Evolutionary conservation across 2,797 vertebrate species (phyloP), one percentile per base, ranked within the genome.

Genomic region (Nothura maculosa): DNA sequence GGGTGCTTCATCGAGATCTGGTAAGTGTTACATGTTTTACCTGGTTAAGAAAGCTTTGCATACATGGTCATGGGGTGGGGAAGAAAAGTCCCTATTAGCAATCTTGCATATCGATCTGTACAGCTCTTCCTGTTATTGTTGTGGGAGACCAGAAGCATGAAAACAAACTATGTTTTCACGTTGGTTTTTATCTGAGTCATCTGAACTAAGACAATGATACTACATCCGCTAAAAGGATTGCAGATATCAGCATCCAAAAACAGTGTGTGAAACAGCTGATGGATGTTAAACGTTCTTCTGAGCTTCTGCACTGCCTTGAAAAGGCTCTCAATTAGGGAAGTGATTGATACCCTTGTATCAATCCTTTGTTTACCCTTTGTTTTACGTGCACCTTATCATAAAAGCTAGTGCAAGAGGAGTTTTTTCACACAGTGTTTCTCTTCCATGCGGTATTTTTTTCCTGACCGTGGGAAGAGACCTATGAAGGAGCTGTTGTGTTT

Each of bases 1-100:
- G 98, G 98, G 98, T 98, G 96, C 98, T 98, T 95, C 98, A 98
- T 93, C 98, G 98, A 96, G 98, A 98, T 81, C 96, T 98, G 96
- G 98, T 98, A 95, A 97, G 98, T 95, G 48, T 28, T 77, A 12
- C 48, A 4, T 38, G 22, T 83, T 38, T 81, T 58, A 90, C 87
- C 78, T 96, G 88, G 13, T 57, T 42, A 18, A 8, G 43, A n/a
- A 85, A 61, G 69, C 50, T 57, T n/a, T 85, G 43, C 2, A 4
- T 88, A 48, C 1, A 0, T 60, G 17, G 55, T 36, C 14, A 36
- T 79, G 80, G 45, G 38, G 34, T 63, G 78, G 57, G 70, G 66
- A 28, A 89, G 92, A 72, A 87, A 85, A 88, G 63, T 79, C 62
- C 60, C 61, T 13, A 30, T 69, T 80, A 30, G 62, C 92, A 91